Percentiles rank a stretch among this genome's conserved stretches.
Conservation (phyloP, 2,888 invertebrate species). For the Biston stratarius region DNA sequence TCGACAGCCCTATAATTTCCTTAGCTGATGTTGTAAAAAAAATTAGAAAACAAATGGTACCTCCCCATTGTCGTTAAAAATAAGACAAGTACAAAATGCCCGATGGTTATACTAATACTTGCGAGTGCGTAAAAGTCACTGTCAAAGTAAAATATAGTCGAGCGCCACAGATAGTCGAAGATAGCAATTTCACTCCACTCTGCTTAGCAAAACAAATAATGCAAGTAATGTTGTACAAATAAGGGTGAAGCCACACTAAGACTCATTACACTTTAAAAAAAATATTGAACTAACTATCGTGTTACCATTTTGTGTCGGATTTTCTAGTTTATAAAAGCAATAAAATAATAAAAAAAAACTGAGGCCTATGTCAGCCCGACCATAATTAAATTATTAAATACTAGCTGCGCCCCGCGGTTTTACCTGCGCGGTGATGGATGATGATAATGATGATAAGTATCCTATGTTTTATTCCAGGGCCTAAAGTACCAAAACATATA, state of each 20-base stretch:
- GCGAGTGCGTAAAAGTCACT: conserved; percentile 48
- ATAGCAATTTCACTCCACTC: conserved; percentile 30
- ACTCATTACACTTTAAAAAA: background rate
- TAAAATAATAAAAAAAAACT: too few relatives aligned
- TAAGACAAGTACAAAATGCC: conserved; percentile 41
- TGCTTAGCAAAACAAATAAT: conserved; percentile 28
- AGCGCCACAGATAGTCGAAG: conserved; percentile 19
- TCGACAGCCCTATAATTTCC: too few relatives aligned
- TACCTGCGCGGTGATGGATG: too few relatives aligned
- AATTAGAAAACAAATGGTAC: conserved; percentile 7
- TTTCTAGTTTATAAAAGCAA: too few relatives aligned
- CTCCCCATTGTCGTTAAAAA: conserved; percentile 13
- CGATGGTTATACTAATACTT: conserved; percentile 42
- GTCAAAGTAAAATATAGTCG: conserved; percentile 46
- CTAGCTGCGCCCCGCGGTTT: too few relatives aligned
- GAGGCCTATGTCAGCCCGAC: too few relatives aligned
- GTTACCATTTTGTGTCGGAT: too few relatives aligned
- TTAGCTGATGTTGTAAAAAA: background rate
- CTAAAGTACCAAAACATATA: too few relatives aligned
- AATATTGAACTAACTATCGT: too few relatives aligned
- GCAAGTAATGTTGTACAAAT: background rate
- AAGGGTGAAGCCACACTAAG: conserved; percentile 6
- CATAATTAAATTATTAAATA: too few relatives aligned
- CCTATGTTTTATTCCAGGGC: too few relatives aligned
- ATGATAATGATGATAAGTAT: too few relatives aligned